phyloP scores from a whole-genome alignment of 2,113 vertebrate species.

The Psittacara wagleri region DNA sequence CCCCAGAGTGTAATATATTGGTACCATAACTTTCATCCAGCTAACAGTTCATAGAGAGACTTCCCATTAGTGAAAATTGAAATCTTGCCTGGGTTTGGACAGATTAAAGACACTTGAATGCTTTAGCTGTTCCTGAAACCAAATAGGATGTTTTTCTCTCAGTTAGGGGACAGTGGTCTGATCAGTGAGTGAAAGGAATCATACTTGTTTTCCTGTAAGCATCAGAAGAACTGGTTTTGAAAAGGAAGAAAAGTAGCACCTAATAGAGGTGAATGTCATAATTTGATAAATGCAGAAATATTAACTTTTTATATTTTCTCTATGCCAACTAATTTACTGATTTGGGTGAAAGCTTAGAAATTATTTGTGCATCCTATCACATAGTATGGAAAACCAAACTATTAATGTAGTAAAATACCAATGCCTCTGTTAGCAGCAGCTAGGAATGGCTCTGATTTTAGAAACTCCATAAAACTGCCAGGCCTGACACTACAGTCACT shows the following conservation, averaged over 20 bases:
- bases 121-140: background rate
- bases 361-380: background rate
- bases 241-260: background rate
- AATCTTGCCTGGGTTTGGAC: background rate
- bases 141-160: background rate
- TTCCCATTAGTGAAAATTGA: background rate
- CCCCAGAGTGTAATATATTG: background rate
- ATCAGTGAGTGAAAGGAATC: background rate
- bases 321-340: background rate
- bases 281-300: background rate
- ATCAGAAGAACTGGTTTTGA: background rate
- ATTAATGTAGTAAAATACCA: background rate
- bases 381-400: fast-evolving
- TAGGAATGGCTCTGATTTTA: background rate
- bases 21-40: background rate
- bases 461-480: background rate
- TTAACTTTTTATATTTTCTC: background rate
- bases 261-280: background rate
- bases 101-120: background rate
- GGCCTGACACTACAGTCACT: background rate
- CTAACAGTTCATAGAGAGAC: background rate
- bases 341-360: background rate
- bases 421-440: background rate
- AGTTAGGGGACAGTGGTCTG: background rate
- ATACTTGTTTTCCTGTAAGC: background rate